Base-by-base conservation (phyloP, 2,113 vertebrate species). In the Hepsetus odoe region DNA sequence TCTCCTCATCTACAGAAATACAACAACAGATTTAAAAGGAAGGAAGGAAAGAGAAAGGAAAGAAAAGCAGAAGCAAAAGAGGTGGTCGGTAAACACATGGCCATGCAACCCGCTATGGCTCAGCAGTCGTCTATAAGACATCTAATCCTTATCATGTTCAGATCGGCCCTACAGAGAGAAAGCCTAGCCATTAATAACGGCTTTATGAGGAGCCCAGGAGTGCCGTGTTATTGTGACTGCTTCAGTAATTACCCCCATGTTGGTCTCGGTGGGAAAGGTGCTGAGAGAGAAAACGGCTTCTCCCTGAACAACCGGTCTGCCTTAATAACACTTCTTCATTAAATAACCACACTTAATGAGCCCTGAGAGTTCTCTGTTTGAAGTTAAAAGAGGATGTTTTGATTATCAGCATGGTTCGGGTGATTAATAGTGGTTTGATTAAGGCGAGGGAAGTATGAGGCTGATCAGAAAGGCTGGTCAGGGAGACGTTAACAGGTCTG, bases 221-320 rank as follows among this genome's bases (percentile, higher is more conserved):
- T 30, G 12, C 24, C 59, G 14, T 33, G 58, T 61, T 33, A 20
- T 62, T 33, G 59, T 33, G 59, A 62, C 16, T 33, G 59, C 59
- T 62, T 55, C 35, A 16, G 30, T 32, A 32, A 74, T 64, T 74
- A 51, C 58, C 59, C 46, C 42, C n/a, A 26, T 49, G 14, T 33
- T 46, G 32, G 56, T 61, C 56, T 74, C 72, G 22, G 40, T 24
- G 56, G 72, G 46, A 62, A 20, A 30, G n/a, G 72, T 20, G n/a
- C 46, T 49, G 46, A 49, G 51, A 42, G 24, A 42, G 38, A 26
- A 58, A 28, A 73, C 18, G 24, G 28, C 30, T 33, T 62, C 16
- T 32, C 59, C 59, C 30, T 10, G 32, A 33, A 62, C 59, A 16
- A 33, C 30, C 28, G 59, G 26, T 33, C 56, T 35, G 59, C 59